Evolutionary conservation across 2,797 vertebrate genomes (phyloP), one percentile per base, ranked within the genome.

Genomic region (Pterois miles): DNA sequence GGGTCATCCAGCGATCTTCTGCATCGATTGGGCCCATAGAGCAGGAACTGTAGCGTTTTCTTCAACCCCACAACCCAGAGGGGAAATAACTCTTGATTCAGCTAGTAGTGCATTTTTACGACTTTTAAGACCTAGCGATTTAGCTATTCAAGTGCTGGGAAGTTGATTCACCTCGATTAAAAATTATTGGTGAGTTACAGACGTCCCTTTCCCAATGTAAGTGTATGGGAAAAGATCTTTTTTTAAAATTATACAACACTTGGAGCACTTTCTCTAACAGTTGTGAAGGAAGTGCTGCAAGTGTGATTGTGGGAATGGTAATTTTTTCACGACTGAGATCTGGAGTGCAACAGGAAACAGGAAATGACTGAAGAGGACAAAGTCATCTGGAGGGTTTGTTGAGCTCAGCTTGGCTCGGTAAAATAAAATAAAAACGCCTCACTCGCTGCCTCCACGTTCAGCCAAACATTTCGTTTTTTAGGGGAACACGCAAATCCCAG

Each of bases 331-430:
- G 56, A 52, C 60, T 80, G 60, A 76, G 62, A 34, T 82, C 52
- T 78, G 50, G 64, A 82, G 67, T 69, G 80, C 34, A 78, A 57
- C 81, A 87, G 83, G 83, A 88, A 87, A 80, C 80, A 67, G 86
- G 86, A 88, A 89, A 86, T 72, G 69, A 81, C 82, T 83, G 65
- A 16, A 74, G 68, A 84, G 75, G 81, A 78, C 10, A 83, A 69
- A 69, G 72, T 50, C 82, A 87, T 75, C 76, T 86, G 83, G 76
- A 63, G 64, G 72, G 62, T 81, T 77, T 80, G 66, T 75, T 74
- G 64, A 81, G 80, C 72, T 86, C 46, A 66, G 31, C 33, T 50
- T 18, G 23, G 31, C 36, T 9, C 34, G 9, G 60, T 78, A 11
- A 69, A 76, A 73, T 65, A 16, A 36, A 48, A 14, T 29, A 36